phyloP scores from a whole-genome alignment of 2,888 invertebrate genomes.

The Macaria liturata region DNA sequence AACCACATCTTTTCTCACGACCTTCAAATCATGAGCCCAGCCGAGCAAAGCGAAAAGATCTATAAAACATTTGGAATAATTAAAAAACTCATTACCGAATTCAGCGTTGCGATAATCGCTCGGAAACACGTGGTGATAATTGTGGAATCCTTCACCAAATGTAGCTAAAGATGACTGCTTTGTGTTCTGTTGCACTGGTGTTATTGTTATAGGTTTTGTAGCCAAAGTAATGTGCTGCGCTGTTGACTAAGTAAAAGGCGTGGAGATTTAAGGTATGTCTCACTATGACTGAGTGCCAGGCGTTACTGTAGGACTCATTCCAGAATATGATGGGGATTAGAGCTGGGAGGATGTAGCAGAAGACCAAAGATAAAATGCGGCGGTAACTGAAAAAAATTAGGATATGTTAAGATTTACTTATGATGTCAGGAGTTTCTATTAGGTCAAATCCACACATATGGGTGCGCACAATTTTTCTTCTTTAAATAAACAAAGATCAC shows the following conservation, averaged over 20 bases:
- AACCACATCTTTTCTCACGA: conserved; percentile 1
- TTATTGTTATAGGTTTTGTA: conserved; percentile 69
- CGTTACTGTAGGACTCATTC: conserved; percentile 72
- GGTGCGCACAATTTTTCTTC: no score
- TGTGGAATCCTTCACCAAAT: conserved; percentile 59
- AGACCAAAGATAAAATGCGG: background rate
- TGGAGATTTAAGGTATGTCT: conserved; percentile 82
- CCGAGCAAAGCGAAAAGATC: conserved; percentile 57
- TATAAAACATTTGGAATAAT: conserved; percentile 52
- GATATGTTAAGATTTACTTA: background rate
- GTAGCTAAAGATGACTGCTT: conserved; percentile 40
- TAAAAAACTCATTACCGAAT: conserved; percentile 43
- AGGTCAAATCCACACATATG: no score
- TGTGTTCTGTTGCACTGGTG: conserved; percentile 45
- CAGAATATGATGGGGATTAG: conserved; percentile 80
- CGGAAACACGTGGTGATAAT: conserved; percentile 58
- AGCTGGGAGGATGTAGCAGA: conserved; percentile 5
- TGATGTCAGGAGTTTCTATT: background rate
- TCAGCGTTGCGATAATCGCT: conserved; percentile 58
- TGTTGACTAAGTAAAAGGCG: conserved; percentile 85
- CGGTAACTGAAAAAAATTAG: conserved; percentile 2
- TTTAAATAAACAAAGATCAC: no score
- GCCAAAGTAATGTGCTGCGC: conserved; percentile 82
- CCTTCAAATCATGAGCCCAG: conserved; percentile 49
- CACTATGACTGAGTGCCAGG: conserved; percentile 66